Evolutionary conservation across 2,888 invertebrate species (phyloP).

Genomic region (Andrena bicolor): DNA sequence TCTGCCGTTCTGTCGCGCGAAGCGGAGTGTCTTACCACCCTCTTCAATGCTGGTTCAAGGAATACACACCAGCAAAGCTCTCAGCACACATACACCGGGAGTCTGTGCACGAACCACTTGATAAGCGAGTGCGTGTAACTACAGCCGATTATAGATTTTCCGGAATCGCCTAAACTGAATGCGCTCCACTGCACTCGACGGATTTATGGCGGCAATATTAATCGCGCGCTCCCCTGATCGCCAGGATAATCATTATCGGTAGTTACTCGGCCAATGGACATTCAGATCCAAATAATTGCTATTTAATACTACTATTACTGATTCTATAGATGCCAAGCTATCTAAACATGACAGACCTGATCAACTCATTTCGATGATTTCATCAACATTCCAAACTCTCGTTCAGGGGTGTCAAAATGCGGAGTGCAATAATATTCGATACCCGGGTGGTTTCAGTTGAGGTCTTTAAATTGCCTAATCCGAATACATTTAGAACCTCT

Average conservation of each 20-base stretch:
- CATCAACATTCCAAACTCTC: neutral
- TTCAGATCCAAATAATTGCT: too few relatives aligned
- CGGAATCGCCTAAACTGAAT: slow-evolving; percentile 51
- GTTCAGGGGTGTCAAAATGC: neutral
- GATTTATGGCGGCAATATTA: slow-evolving; percentile 12
- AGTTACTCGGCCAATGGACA: too few relatives aligned
- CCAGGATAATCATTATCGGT: too few relatives aligned
- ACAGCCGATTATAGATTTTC: slow-evolving; percentile 62
- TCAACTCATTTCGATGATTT: neutral
- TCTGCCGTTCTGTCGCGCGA: slow-evolving; percentile 60
- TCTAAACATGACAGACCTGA: too few relatives aligned
- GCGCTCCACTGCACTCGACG: slow-evolving; percentile 39
- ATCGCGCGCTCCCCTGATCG: neutral
- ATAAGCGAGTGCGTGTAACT: slow-evolving; percentile 52
- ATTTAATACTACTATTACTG: too few relatives aligned
- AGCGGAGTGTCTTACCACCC: slow-evolving; percentile 75
- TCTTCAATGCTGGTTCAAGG: slow-evolving; percentile 49
- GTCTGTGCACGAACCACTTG: slow-evolving; percentile 44
- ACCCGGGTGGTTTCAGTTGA: neutral
- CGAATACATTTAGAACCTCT: slow-evolving; percentile 63
- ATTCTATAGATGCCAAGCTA: too few relatives aligned
- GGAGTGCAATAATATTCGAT: neutral
- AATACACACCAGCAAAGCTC: slow-evolving; percentile 55
- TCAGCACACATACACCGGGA: slow-evolving; percentile 42
- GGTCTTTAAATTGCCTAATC: slow-evolving; percentile 53